Evolutionary conservation across 2,888 invertebrate genomes (phyloP).

Genomic region (Xestia sexstrigata): DNA sequence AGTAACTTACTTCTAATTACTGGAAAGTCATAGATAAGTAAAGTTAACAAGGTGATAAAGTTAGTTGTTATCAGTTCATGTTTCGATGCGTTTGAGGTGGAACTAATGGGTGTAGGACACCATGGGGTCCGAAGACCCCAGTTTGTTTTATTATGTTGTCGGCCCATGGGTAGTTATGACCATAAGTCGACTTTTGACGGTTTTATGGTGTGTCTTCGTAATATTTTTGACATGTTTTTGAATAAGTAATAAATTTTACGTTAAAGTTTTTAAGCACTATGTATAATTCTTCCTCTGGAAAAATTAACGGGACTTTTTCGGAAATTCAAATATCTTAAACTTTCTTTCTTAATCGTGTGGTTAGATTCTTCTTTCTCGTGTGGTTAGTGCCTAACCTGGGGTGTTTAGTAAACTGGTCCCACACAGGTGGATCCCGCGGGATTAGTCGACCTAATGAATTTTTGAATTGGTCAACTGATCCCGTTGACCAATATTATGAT

Average conservation of each 20-base stretch:
- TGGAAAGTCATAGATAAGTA: conserved; percentile 68
- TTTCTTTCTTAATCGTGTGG: too few relatives aligned
- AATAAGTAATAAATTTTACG: neutral
- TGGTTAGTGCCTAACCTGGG: too few relatives aligned
- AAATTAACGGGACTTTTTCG: neutral
- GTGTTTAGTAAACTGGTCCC: too few relatives aligned
- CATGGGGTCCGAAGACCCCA: conserved; percentile 32
- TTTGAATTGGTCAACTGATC: too few relatives aligned
- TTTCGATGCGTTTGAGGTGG: conserved; percentile 66
- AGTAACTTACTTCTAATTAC: conserved; percentile 55
- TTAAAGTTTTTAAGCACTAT: neutral
- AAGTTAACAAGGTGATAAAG: conserved; percentile 74
- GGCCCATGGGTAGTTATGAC: conserved; percentile 32
- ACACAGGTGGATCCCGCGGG: too few relatives aligned
- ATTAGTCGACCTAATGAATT: too few relatives aligned
- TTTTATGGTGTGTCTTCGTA: conserved; percentile 23
- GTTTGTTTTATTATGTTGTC: conserved; percentile 53
- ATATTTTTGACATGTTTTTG: conserved; percentile 26
- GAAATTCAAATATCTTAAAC: neutral
- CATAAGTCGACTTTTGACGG: conserved; percentile 14
- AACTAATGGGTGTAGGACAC: conserved; percentile 69
- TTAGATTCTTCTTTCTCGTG: too few relatives aligned
- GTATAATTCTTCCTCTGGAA: neutral
- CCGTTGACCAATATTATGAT: too few relatives aligned
- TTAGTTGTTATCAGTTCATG: conserved; percentile 68